Evolutionary conservation across 1,140 invertebrate genomes (phyloP).

Genomic region (Anastatus disparis): DNA sequence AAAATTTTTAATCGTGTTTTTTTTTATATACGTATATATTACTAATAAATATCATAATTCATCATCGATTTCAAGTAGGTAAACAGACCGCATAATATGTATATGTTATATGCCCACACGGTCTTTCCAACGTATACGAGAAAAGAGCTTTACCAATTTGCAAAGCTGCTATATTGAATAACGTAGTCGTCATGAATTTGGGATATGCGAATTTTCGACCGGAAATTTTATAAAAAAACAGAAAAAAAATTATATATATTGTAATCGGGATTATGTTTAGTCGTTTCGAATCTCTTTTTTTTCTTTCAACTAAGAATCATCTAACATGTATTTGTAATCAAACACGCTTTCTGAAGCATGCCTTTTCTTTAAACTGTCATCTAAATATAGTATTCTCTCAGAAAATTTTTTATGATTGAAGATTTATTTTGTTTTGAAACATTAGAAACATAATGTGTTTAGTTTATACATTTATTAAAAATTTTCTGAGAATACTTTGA

Average conservation of each 20-base stretch:
- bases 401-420: too few species aligned
- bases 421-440: too few species aligned
- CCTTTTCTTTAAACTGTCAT: background rate
- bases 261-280: background rate
- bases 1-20: too few species aligned
- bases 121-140: too few species aligned
- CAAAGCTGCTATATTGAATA: too few species aligned
- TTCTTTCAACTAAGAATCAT: background rate
- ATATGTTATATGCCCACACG: too few species aligned
- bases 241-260: background rate
- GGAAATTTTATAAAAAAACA: background rate
- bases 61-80: too few species aligned
- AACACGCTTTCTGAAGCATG: background rate
- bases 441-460: too few species aligned
- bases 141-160: too few species aligned
- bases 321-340: background rate
- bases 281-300: constrained; percentile 30
- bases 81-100: too few species aligned
- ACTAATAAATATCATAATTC: too few species aligned
- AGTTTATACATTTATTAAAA: background rate
- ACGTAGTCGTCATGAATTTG: background rate
- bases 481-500: constrained; percentile 7
- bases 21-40: too few species aligned
- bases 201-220: background rate
- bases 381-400: background rate